Evolutionary conservation across 2,797 vertebrate species (phyloP).

Genomic region (Anguilla obscura): DNA sequence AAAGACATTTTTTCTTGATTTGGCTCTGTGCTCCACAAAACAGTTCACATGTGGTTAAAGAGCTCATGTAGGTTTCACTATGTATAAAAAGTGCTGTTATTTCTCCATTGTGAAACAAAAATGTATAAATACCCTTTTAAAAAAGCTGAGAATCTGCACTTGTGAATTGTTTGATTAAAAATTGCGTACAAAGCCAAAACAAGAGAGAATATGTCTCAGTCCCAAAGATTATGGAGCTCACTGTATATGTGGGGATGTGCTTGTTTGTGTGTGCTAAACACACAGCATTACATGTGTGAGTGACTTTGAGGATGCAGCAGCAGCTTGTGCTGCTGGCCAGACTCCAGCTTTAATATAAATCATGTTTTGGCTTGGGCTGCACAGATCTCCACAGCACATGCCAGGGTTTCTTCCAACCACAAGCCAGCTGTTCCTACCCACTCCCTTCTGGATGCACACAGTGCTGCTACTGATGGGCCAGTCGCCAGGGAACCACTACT

Average conservation of each 20-base stretch:
- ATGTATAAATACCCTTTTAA: too few species aligned
- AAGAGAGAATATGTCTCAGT: neutral
- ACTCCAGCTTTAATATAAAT: conserved; percentile 45
- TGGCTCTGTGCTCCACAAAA: too few species aligned
- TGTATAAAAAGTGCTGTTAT: too few species aligned
- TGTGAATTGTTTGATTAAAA: too few species aligned
- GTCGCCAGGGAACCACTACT: conserved; percentile 48
- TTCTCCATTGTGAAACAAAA: too few species aligned
- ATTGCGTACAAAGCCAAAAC: too few species aligned
- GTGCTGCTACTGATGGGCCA: conserved; percentile 30
- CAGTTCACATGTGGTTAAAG: too few species aligned
- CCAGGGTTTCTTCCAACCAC: conserved; percentile 41
- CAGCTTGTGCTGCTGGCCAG: conserved; percentile 47
- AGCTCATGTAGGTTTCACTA: too few species aligned
- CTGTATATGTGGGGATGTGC: neutral
- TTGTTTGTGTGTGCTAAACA: conserved; percentile 38
- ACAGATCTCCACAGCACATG: conserved; percentile 40
- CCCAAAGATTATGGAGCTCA: too few species aligned
- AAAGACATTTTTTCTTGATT: too few species aligned
- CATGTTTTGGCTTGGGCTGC: conserved; percentile 41
- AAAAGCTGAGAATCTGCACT: too few species aligned
- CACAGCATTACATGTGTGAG: conserved; percentile 33
- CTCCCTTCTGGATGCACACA: conserved; percentile 11
- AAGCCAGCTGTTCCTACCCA: conserved; percentile 55
- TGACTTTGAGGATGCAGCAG: conserved; percentile 26